Percentiles rank a stretch among this genome's conserved stretches.
These are phyloP conservation scores for Octopus bimaculoides DNA, from an alignment of 1,140 invertebrate species.

Conservation along the genomic window DNA sequence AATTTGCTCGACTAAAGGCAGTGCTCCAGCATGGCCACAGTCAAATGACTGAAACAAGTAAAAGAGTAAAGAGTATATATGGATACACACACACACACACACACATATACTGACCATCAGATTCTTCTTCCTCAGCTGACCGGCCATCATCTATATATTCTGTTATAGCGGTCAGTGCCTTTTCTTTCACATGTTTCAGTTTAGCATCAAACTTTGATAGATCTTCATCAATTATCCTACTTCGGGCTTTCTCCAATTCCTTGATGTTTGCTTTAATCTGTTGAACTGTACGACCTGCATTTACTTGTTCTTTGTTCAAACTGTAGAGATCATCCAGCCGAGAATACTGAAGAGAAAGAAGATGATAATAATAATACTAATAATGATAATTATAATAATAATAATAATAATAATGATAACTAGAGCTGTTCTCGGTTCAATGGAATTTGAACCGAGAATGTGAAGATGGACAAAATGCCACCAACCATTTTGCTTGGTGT, in stretches of 20 bases:
- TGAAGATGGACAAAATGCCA: too few species aligned
- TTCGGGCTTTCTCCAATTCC: constrained; percentile 45
- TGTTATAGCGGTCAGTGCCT: constrained; percentile 31
- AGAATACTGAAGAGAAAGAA: constrained; percentile 30
- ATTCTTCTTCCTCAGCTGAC: not conserved
- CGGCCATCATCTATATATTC: constrained; percentile 19
- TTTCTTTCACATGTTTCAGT: constrained; percentile 34
- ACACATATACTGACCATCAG: not conserved
- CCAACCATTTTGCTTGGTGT: too few species aligned
- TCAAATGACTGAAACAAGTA: too few species aligned
- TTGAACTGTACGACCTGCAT: constrained; percentile 48
- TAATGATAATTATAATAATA: too few species aligned
- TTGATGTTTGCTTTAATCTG: constrained; percentile 47
- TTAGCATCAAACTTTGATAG: constrained; percentile 38
- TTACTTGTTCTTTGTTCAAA: constrained; percentile 46
- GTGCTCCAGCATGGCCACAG: too few species aligned
- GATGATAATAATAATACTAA: too few species aligned
- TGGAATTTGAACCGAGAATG: too few species aligned
- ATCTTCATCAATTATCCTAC: constrained; percentile 42
- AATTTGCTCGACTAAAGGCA: too few species aligned
- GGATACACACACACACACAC: too few species aligned
- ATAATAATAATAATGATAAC: too few species aligned
- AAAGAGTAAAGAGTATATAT: too few species aligned
- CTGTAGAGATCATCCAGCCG: constrained; percentile 38
- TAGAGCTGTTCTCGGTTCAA: too few species aligned